Conservation (phyloP, 2,797 vertebrate species). For the Mormyrus proboscirostris region DNA sequence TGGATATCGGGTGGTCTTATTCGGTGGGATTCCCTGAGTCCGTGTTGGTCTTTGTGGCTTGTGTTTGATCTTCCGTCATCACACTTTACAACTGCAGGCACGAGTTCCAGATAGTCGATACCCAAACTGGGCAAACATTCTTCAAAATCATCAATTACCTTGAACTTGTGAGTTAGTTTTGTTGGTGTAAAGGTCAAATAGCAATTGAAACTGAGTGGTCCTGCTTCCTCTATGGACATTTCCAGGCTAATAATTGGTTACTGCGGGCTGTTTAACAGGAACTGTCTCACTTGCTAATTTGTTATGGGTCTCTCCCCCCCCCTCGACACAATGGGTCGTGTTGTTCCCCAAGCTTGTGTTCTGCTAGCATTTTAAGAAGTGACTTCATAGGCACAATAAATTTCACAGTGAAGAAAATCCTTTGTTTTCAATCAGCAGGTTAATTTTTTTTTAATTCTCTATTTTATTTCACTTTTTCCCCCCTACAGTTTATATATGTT, state of each 20-base stretch:
- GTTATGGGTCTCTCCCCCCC: background rate
- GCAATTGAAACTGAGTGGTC: background rate
- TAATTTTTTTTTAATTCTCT: background rate
- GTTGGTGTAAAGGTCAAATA: background rate
- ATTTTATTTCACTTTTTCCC: background rate
- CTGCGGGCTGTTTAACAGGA: background rate
- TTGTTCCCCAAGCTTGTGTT: background rate
- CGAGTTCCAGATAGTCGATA: background rate
- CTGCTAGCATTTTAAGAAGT: slow-evolving; percentile 40
- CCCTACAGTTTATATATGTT: background rate
- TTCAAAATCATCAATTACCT: background rate
- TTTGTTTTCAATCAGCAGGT: slow-evolving; percentile 51
- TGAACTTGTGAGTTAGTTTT: background rate
- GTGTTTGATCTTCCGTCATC: background rate
- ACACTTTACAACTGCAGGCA: background rate
- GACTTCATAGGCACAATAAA: slow-evolving; percentile 37
- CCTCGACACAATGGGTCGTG: background rate
- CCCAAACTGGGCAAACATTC: background rate
- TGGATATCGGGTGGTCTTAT: background rate
- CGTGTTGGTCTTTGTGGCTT: background rate
- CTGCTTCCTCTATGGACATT: background rate
- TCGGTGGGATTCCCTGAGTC: background rate
- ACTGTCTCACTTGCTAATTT: background rate
- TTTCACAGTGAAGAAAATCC: slow-evolving; percentile 28
- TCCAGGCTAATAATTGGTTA: background rate